Conservation (phyloP, 2,888 invertebrate genomes). For the Lepetodrilus schrolli region DNA sequence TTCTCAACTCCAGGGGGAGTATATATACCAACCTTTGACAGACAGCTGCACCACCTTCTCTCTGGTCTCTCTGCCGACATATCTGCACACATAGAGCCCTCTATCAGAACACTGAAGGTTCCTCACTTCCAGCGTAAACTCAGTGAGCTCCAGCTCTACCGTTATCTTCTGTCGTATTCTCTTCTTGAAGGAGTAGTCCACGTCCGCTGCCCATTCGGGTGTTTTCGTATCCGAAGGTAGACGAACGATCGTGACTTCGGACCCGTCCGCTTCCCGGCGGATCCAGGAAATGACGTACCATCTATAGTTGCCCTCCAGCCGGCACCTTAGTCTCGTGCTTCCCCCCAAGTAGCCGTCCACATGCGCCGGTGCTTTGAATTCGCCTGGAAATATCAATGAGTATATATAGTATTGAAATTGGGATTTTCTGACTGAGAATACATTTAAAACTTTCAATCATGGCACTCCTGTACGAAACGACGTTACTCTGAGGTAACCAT, state of each 20-base stretch:
- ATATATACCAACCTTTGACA: neutral
- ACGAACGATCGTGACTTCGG: neutral
- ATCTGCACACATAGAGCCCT: slow-evolving; percentile 8
- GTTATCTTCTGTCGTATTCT: slow-evolving; percentile 8
- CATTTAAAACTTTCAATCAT: neutral
- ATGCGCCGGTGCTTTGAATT: neutral
- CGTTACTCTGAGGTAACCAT: too few species aligned
- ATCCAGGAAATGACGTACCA: slow-evolving; percentile 29
- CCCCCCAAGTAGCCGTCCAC: neutral
- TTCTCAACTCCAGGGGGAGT: too few species aligned
- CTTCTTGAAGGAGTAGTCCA: neutral
- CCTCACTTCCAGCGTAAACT: slow-evolving; percentile 10
- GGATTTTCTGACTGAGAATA: too few species aligned
- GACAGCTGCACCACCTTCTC: slow-evolving; percentile 5
- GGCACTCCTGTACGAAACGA: neutral
- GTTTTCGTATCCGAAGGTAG: slow-evolving; percentile 16
- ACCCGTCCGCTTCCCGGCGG: neutral
- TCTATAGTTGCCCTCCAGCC: neutral
- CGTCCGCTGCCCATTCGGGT: neutral
- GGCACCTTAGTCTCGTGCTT: neutral
- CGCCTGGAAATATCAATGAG: slow-evolving; percentile 3
- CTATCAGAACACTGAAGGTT: neutral
- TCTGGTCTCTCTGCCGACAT: neutral
- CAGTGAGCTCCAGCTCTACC: neutral
- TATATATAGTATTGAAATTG: neutral